These are phyloP conservation scores for Vombatus ursinus DNA, from an alignment of 2,113 vertebrate genomes.

Conservation along the genomic window DNA sequence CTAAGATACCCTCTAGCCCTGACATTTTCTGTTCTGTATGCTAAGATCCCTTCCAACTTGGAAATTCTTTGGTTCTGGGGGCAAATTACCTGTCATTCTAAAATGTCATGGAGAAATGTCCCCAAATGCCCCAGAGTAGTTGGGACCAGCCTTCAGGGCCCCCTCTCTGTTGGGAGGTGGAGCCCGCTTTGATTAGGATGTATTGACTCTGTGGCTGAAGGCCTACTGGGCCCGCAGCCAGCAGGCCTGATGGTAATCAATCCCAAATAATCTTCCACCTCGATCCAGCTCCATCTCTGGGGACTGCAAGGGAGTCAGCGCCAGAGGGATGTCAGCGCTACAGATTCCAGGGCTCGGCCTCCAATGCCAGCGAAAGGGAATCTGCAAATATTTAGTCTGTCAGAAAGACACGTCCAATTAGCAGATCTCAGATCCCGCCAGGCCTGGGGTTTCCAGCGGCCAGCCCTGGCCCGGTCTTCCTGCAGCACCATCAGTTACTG, in stretches of 20 bases:
- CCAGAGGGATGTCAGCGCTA: constrained; percentile 71
- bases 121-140: not conserved
- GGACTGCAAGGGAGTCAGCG: not conserved
- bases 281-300: constrained; percentile 29
- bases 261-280: constrained; percentile 60
- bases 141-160: not conserved
- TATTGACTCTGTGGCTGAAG: not conserved
- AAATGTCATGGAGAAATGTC: not conserved
- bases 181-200: not conserved
- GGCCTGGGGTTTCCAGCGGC: constrained; percentile 54
- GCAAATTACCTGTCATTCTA: not conserved
- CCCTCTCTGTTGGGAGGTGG: not conserved
- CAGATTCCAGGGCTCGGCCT: not conserved
- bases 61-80: not conserved
- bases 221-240: constrained; percentile 56
- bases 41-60: not conserved
- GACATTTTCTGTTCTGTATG: not conserved
- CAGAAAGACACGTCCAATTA: constrained; percentile 70
- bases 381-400: constrained; percentile 81
- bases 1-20: not conserved
- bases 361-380: constrained; percentile 52
- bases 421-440: constrained; percentile 68
- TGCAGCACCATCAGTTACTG: constrained; percentile 63
- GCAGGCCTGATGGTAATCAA: constrained; percentile 60
- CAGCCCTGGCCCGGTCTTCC: constrained; percentile 55